Conservation (phyloP, 2,888 invertebrate species). For the Agrochola circellaris region DNA sequence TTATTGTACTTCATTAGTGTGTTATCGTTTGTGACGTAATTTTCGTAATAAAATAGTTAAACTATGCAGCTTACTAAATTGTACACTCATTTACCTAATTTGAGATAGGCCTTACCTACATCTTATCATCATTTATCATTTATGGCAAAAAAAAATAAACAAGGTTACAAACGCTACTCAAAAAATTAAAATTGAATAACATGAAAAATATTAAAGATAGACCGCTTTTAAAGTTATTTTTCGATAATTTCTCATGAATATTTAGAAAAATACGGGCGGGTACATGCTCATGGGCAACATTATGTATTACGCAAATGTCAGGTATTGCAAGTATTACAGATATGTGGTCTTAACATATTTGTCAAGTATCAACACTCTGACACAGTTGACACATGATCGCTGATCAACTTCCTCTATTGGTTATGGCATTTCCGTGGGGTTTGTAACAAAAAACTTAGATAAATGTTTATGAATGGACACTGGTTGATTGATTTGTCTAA, state of each 20-base stretch:
- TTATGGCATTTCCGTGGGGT: constrained; percentile 27
- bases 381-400: constrained; percentile 26
- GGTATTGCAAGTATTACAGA: constrained; percentile 1
- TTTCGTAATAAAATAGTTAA: background rate
- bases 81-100: background rate
- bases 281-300: too few relatives aligned
- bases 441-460: constrained; percentile 9
- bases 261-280: too few relatives aligned
- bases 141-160: too few relatives aligned
- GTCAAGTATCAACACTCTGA: constrained; percentile 13
- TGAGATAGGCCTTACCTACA: background rate
- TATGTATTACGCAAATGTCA: constrained; percentile 3
- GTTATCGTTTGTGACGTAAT: background rate
- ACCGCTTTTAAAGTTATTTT: too few relatives aligned
- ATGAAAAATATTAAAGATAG: too few relatives aligned
- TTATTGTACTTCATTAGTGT: background rate
- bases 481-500: constrained; percentile 5
- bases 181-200: too few relatives aligned
- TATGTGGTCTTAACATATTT: constrained; percentile 31
- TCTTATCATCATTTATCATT: too few relatives aligned
- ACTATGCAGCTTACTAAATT: background rate
- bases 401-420: constrained; percentile 45
- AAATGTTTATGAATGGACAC: background rate
- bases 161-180: too few relatives aligned
- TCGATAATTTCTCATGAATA: too few relatives aligned